Evolutionary conservation across 1,140 invertebrate genomes (phyloP).

Genomic region (Drosophila obscura): DNA sequence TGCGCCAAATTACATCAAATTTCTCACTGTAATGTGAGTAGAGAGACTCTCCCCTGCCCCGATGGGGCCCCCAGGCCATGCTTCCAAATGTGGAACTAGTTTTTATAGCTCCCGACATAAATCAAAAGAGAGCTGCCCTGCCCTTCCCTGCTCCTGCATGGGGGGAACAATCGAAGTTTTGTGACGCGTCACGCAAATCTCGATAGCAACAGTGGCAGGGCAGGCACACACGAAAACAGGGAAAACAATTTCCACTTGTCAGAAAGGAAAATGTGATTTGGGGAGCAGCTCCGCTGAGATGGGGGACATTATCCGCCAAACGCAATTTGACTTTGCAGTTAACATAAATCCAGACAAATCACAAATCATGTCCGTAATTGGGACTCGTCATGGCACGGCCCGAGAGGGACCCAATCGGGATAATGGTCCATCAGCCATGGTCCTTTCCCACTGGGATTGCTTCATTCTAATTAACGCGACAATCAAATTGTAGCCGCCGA

Average conservation of each 20-base stretch:
- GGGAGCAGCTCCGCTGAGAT: no score
- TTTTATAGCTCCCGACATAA: slow-evolving; percentile 65
- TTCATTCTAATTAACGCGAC: slow-evolving; percentile 74
- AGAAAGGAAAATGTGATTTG: slow-evolving; percentile 19
- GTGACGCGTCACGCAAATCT: slow-evolving; percentile 71
- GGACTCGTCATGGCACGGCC: slow-evolving; percentile 54
- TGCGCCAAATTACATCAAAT: slow-evolving; percentile 78
- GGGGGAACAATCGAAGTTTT: slow-evolving; percentile 48
- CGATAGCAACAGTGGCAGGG: slow-evolving; percentile 38
- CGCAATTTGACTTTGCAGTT: slow-evolving; percentile 44
- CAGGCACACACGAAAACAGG: neutral
- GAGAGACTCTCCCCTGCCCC: neutral
- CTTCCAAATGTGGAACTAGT: slow-evolving; percentile 41
- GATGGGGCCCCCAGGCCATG: no score
- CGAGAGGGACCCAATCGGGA: slow-evolving; percentile 14
- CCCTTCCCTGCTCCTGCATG: slow-evolving; percentile 8
- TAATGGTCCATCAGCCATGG: slow-evolving; percentile 22
- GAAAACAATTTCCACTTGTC: slow-evolving; percentile 64
- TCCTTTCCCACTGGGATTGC: slow-evolving; percentile 15
- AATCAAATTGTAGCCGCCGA: slow-evolving; percentile 65
- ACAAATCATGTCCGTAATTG: slow-evolving; percentile 64
- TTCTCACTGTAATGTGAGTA: slow-evolving; percentile 70
- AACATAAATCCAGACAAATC: slow-evolving; percentile 64
- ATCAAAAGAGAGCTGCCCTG: slow-evolving; percentile 57
- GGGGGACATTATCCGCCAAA: slow-evolving; percentile 36